Base-by-base conservation (phyloP, 2,113 vertebrate genomes). In the Pseudorasbora parva region DNA sequence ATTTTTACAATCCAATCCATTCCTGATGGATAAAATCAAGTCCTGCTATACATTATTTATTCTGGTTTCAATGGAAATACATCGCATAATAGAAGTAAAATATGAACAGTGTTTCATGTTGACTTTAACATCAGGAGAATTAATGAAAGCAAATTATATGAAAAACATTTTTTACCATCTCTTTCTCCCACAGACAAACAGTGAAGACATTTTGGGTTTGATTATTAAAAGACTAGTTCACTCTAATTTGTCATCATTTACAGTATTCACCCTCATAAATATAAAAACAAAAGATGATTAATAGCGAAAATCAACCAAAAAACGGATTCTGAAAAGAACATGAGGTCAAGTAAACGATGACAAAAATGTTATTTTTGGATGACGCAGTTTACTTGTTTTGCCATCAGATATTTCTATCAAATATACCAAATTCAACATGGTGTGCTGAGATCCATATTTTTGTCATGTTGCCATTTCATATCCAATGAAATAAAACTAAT, bases 391-490 rank as follows among this genome's bases (percentile, higher is more conserved):
- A 79, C 27, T 64, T 83, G 47, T 37, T 51, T 74, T 49, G 23
- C 76, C 57, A 79, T 86, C 51, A 83, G 73, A 60, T 79, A 77
- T 72, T 86, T 83, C 59, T 79, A 69, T 80, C 68, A 66, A 30
- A 82, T 79, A 81, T 86, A 71, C 54, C 56, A 19, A 71, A 73
- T 86, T 83, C 23, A 71, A 83, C 75, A 64, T 81, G 49, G 85
- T 84, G 85, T 84, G 64, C 15, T 10, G n/a, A 84, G 82, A 83
- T 81, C 74, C 74, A 77, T 81, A 75, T 64, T 59, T 86, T 84
- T 86, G 71, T 83, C 77, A 81, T 86, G 78, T 84, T 86, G 85
- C 71, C 62, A 86, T 81, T 84, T 86, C 82, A 84, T 73, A 43
- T 41, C 45, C 51, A 59, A 47, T 30, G 51, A 80, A 86, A 86